Base-by-base conservation (phyloP, 2,113 vertebrate species). In the Gasterosteus nipponicus region DNA sequence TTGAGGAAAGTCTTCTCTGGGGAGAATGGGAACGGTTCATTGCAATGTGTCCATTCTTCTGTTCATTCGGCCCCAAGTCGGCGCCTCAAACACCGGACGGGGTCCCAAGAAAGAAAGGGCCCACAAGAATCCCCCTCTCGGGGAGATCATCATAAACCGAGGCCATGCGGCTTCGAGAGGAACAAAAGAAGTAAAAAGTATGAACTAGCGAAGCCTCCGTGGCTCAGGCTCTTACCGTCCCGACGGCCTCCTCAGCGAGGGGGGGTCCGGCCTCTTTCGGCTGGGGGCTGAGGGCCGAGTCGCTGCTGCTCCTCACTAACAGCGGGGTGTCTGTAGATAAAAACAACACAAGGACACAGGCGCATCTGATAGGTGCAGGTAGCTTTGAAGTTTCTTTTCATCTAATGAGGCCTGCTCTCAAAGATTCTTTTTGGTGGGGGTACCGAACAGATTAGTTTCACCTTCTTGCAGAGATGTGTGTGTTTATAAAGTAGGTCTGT, bases 251-350 rank as follows among this genome's bases (percentile, higher is more conserved):
- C 67, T 89, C 84, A 6, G 70, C 82, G 70, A 93, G 92, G 62
- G 95, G 83, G 72, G 93, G 18, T 39, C 93, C 92, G 4, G 87
- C 83, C 59, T 97, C 96, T 68, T 89, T 67, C 16, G 93, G 87
- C 78, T 84, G 91, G 11, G 94, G 94, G 5, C 92, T 88, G 59
- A 97, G 81, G 4, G 92, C 93, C 19, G 97, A 96, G 83, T 99
- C 97, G 70, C 98, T 99, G 94, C 97, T 99, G 87, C 98, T 96
- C 85, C 98, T 95, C 59, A 99, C 98, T 82, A 98, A 86, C 70
- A 99, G 94, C 0, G 97, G 98, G 5, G 97, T 99, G 80, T 95
- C 98, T 99, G 78, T 11, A 73, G 69, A 29, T 6, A 56, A 8
- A 19, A 10, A 86, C 77, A 38, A 46, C 16, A 63, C n/a, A 74